Conservation (phyloP, 2,888 invertebrate species). For the Philonicus albiceps region DNA sequence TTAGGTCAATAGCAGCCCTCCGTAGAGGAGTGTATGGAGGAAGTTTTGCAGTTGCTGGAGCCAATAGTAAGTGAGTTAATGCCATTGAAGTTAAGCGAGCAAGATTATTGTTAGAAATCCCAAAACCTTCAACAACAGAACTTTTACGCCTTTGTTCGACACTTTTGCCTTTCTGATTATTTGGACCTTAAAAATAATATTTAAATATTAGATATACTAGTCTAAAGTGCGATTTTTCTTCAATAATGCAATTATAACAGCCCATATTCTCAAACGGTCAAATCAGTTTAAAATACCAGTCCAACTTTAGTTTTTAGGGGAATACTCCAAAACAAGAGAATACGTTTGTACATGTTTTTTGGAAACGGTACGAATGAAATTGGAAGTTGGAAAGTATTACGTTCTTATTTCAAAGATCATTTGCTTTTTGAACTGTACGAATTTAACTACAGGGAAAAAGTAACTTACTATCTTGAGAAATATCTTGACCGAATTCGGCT, state of each 20-base stretch:
- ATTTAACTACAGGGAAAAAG: background rate
- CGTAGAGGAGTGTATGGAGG: constrained; percentile 93
- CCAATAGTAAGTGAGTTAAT: constrained; percentile 87
- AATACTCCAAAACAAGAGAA: background rate
- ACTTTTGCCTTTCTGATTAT: constrained; percentile 38
- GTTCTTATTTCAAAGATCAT: background rate
- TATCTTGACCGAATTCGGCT: constrained; percentile 97
- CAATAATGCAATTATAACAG: too few relatives aligned
- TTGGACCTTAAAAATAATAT: constrained; percentile 40
- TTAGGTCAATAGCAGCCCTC: constrained; percentile 94
- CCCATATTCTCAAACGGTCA: too few relatives aligned
- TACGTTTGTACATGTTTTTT: too few relatives aligned
- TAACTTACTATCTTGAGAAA: constrained; percentile 70
- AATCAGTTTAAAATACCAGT: too few relatives aligned
- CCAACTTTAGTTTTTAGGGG: background rate
- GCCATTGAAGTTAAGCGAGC: constrained; percentile 94
- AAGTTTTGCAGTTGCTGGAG: constrained; percentile 82
- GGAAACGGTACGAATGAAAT: too few relatives aligned
- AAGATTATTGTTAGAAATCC: constrained; percentile 85
- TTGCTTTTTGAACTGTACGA: background rate
- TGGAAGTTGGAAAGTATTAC: too few relatives aligned
- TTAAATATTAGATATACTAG: background rate
- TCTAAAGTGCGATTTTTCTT: background rate
- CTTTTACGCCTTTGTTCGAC: constrained; percentile 71
- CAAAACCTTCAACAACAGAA: constrained; percentile 86